phyloP scores from a whole-genome alignment of 1,140 invertebrate species.

The Dreissena rostriformis region DNA sequence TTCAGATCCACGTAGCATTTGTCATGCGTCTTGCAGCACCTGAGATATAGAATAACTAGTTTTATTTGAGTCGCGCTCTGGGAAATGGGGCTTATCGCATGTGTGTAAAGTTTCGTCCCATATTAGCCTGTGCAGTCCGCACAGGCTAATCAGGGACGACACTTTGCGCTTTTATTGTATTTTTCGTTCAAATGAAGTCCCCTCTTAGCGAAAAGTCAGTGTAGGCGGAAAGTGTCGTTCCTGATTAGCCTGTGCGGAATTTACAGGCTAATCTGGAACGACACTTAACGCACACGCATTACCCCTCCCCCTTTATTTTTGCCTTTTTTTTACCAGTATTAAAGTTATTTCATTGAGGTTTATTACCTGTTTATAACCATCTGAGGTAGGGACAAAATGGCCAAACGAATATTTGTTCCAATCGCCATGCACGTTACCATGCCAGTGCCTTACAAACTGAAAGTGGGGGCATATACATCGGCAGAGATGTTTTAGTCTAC shows the following conservation, averaged over 20 bases:
- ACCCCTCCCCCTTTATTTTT: no score
- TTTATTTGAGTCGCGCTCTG: no score
- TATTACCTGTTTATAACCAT: neutral
- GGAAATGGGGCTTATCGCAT: neutral
- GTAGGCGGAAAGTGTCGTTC: neutral
- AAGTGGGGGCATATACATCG: neutral
- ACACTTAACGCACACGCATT: no score
- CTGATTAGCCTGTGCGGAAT: no score
- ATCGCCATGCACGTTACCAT: neutral
- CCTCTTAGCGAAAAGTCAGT: neutral
- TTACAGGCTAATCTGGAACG: no score
- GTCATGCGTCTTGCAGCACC: conserved; percentile 55
- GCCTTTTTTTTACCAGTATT: no score
- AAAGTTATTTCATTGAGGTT: neutral
- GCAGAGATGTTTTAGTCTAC: neutral
- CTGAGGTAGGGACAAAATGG: neutral
- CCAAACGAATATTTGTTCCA: neutral
- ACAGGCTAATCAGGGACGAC: neutral
- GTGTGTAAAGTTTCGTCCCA: neutral
- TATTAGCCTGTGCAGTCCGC: no score
- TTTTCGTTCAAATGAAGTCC: no score
- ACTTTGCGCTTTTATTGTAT: no score
- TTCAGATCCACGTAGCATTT: conserved; percentile 38
- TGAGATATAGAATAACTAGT: neutral
- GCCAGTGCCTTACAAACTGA: neutral